These are phyloP conservation scores for Drepana falcataria DNA, from an alignment of 2,888 invertebrate species.

Conservation along the genomic window DNA sequence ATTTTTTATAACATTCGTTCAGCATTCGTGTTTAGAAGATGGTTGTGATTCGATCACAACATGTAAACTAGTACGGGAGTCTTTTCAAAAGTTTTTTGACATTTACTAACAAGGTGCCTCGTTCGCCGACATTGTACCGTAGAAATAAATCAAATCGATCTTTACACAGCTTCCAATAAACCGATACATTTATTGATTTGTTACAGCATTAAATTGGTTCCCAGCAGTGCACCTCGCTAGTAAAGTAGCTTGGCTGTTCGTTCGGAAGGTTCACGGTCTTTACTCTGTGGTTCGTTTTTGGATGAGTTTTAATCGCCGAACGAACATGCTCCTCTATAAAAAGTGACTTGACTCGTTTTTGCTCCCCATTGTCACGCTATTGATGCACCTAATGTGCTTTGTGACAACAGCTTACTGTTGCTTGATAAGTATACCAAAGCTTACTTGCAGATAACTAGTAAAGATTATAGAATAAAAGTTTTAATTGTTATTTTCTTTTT, in stretches of 20 bases:
- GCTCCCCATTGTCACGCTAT: slow-evolving; percentile 32
- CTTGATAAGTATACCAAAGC: slow-evolving; percentile 5
- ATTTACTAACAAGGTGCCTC: slow-evolving; percentile 73
- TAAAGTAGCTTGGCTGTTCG: slow-evolving; percentile 34
- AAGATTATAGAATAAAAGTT: slow-evolving; percentile 10
- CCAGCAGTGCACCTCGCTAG: slow-evolving; percentile 63
- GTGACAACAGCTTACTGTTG: slow-evolving; percentile 9
- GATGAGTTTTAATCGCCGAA: slow-evolving; percentile 29
- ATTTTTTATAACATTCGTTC: slow-evolving; percentile 28
- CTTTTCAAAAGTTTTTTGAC: slow-evolving; percentile 57
- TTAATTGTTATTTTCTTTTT: slow-evolving; percentile 13
- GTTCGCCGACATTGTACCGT: slow-evolving; percentile 58
- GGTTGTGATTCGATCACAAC: background rate
- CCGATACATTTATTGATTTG: slow-evolving; percentile 78
- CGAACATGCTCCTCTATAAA: slow-evolving; percentile 32
- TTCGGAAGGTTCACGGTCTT: slow-evolving; percentile 47
- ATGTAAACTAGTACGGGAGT: slow-evolving; percentile 17
- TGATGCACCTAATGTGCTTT: slow-evolving; percentile 38
- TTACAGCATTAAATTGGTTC: slow-evolving; percentile 77
- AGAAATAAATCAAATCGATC: slow-evolving; percentile 75
- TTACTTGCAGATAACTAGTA: slow-evolving; percentile 12
- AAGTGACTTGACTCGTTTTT: slow-evolving; percentile 38
- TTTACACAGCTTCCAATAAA: slow-evolving; percentile 76
- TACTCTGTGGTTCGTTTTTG: slow-evolving; percentile 38
- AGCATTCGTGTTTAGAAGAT: slow-evolving; percentile 16